A percentile compares a stretch with the other conserved stretches of the same genome.
Evolutionary conservation across 2,113 vertebrate genomes (phyloP).

Genomic region (Pavo muticus): DNA sequence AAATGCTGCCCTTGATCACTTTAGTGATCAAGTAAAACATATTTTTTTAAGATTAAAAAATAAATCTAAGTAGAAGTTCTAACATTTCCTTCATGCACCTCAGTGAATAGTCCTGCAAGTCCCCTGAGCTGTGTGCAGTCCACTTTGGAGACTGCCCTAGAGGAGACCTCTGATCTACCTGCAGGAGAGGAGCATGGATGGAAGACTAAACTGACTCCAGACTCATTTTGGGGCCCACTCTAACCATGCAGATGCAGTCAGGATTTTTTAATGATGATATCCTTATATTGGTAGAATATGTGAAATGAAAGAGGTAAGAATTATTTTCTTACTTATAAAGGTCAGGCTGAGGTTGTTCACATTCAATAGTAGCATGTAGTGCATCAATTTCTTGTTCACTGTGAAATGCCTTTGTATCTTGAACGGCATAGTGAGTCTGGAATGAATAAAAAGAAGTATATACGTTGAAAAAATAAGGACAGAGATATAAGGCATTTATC

Average conservation of each 20-base stretch:
- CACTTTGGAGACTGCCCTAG: neutral
- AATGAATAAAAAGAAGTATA: neutral
- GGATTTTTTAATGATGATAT: neutral
- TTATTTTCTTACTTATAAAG: slow-evolving; percentile 91
- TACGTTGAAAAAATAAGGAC: neutral
- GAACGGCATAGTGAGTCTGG: slow-evolving; percentile 94
- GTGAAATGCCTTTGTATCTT: slow-evolving; percentile 95
- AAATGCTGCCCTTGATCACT: no score
- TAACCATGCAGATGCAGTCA: neutral
- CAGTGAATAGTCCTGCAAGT: neutral
- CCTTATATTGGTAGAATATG: neutral
- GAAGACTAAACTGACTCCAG: neutral
- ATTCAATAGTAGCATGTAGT: slow-evolving; percentile 94
- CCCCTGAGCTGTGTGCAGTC: neutral
- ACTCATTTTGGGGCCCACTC: neutral
- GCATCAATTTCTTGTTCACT: slow-evolving; percentile 87
- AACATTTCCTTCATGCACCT: rapidly evolving
- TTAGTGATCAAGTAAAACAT: neutral
- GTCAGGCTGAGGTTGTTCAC: slow-evolving; percentile 97
- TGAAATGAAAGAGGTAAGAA: neutral
- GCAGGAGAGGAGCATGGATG: neutral
- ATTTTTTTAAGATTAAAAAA: neutral
- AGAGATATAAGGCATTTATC: neutral
- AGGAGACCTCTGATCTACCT: neutral
- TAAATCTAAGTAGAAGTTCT: neutral